phyloP scores from a whole-genome alignment of 2,888 invertebrate species.

The Epistrophella euchroma region DNA sequence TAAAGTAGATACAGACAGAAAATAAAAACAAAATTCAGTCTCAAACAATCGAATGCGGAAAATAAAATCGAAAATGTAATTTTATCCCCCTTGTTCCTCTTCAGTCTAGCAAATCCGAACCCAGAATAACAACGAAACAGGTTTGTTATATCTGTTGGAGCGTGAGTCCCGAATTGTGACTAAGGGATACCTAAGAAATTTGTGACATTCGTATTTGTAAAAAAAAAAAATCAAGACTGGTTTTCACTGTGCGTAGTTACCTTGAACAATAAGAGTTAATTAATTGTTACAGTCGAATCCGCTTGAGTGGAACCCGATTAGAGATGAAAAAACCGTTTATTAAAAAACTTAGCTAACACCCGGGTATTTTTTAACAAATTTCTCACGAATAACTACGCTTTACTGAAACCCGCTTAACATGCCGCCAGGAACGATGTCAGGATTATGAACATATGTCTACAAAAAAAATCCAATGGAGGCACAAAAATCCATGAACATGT shows the following conservation, averaged over 20 bases:
- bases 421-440: too few relatives aligned
- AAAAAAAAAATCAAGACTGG: neutral
- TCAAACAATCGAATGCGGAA: conserved; percentile 17
- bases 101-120: neutral
- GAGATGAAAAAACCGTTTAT: too few relatives aligned
- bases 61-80: neutral
- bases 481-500: too few relatives aligned
- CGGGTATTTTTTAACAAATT: too few relatives aligned
- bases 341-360: too few relatives aligned
- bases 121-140: conserved; percentile 2
- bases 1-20: neutral
- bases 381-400: too few relatives aligned
- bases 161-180: conserved; percentile 5
- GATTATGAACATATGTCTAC: too few relatives aligned
- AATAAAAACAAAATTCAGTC: conserved; percentile 2
- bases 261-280: neutral
- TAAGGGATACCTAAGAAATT: neutral
- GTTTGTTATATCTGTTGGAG: neutral
- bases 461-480: too few relatives aligned
- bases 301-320: too few relatives aligned
- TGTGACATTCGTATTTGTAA: neutral
- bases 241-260: neutral
- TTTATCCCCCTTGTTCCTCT: conserved; percentile 7
- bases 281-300: too few relatives aligned
- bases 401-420: too few relatives aligned